Base-by-base conservation (phyloP, 2,113 vertebrate species). In the Malaclemys terrapin region DNA sequence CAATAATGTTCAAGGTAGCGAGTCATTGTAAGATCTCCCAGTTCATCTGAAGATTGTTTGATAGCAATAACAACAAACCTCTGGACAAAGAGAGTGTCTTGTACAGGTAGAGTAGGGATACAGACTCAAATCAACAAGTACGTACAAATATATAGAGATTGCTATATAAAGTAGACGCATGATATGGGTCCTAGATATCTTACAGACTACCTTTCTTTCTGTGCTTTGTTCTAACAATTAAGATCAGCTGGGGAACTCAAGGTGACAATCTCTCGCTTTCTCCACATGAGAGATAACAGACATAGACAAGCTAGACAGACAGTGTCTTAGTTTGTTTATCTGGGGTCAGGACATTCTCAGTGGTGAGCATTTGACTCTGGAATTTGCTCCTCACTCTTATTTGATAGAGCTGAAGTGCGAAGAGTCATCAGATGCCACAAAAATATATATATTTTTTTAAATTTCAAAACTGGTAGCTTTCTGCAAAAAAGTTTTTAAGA, bases 1-100 rank as follows among this genome's bases (percentile, higher is more conserved):
- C 97, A 95, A 97, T 98, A 98, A 98, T 89, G 93, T 79, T 97
- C 97, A 96, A 98, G 97, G 97, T 97, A 98, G 96, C 57, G 94
- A 97, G 93, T 89, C 94, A 95, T 93, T 90, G 88, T 5, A 84
- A 96, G 97, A 96, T 97, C 96, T 96, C 93, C 93, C 92, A 92
- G 89, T 94, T 95, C 94, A 83, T 89, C 95, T 96, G 95, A 94
- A 98, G 96, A 94, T 95, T 94, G 93, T 95, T 94, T 97, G 97
- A 97, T 96, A 97, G 96, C 94, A 94, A 85, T 96, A 92, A 97
- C 96, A 97, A 97, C 97, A 96, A 97, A 93, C 76, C 87, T 85
- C 84, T 93, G 96, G 69, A 97, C 92, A 95, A 93, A 97, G 95
- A 96, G 91, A 95, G 94, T 72, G 69, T 50, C 50, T 62, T 96